Evolutionary conservation across 2,888 invertebrate species (phyloP), one percentile per base, ranked within the genome.

Genomic region (Torymus texanus): DNA sequence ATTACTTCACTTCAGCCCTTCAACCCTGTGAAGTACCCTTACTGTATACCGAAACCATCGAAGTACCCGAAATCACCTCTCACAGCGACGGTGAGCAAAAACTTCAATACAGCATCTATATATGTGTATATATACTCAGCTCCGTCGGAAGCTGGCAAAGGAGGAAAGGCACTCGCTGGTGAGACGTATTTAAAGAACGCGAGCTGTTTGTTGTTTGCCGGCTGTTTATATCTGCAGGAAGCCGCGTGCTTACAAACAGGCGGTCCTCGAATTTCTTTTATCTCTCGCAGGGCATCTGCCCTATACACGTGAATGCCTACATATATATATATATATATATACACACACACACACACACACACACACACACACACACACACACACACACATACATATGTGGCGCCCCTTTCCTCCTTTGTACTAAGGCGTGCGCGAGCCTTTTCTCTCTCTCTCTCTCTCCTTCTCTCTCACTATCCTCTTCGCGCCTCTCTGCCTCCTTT

Each of bases 221-320:
- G 85, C 67, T 87, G 87, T 87, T 87, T 87, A 87, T 88, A 88
- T 88, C 89, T 88, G 87, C 85, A 83, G 78, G 85, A 83, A 83
- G 84, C 81, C 82, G 84, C 84, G 85, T 87, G 87, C 88, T 88
- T 87, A 86, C 88, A 88, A 89, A 88, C 88, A 88, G 87, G 83
- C 88, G 87, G 86, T 88, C 88, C 89, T 89, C 88, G 88, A 89
- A 88, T 89, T 88, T 88, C 87, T 86, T 89, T 89, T 90, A 90
- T 89, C 89, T 89, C 85, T 84, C 83, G 81, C 83, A 83, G 83
- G 86, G 86, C 87, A 89, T 88, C 88, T 87, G 88, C 86, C 41
- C 41, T 29, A 21, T 41, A 41, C 10, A 41, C 41, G 41, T 41
- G 41, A 41, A 83, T 83, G 83, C 75, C 78, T 41, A 21, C 18